phyloP scores from a whole-genome alignment of 2,797 vertebrate species.

The Sebastolobus altivelis region DNA sequence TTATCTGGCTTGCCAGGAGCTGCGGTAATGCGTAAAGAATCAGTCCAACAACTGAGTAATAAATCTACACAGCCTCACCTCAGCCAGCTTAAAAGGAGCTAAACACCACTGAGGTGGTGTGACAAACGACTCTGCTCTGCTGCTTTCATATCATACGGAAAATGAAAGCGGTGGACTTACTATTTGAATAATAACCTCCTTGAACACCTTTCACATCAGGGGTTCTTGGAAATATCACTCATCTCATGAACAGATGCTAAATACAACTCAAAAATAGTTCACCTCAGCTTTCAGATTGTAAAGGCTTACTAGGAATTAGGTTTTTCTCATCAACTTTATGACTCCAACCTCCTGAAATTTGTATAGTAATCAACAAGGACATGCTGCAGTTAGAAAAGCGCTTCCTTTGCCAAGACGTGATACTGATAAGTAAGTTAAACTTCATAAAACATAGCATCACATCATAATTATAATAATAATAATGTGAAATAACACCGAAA shows the following conservation, averaged over 20 bases:
- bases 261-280: background rate
- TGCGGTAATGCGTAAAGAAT: conserved; percentile 67
- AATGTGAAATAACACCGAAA: background rate
- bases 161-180: background rate
- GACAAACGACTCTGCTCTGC: conserved; percentile 45
- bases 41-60: conserved; percentile 67
- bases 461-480: background rate
- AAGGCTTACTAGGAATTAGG: background rate
- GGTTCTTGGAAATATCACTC: background rate
- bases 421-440: background rate
- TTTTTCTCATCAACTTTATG: background rate
- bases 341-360: background rate
- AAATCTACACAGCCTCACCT: conserved; percentile 67
- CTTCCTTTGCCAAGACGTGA: background rate
- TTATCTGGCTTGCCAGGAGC: conserved; percentile 69
- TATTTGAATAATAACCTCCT: background rate
- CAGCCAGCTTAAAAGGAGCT: conserved; percentile 53
- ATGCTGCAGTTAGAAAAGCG: too few species aligned
- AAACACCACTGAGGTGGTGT: conserved; percentile 53
- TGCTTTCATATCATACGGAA: conserved; percentile 12
- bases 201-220: conserved; percentile 9
- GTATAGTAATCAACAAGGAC: background rate
- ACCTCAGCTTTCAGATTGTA: background rate
- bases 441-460: background rate
- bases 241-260: background rate